phyloP scores from a whole-genome alignment of 1,140 invertebrate species.

The Procambarus virginalis region DNA sequence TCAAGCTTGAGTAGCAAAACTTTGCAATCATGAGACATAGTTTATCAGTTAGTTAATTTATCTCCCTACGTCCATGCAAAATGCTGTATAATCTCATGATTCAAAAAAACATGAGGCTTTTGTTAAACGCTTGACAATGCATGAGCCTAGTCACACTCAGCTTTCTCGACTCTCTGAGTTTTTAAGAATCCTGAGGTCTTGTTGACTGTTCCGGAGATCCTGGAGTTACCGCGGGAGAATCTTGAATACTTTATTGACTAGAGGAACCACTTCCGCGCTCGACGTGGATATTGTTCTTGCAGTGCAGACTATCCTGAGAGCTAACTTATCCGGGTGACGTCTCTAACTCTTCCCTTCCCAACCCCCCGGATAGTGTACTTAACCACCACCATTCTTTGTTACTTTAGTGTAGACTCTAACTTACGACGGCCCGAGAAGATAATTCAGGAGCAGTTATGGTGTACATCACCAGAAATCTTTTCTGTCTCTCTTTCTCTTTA shows the following conservation, averaged over 20 bases:
- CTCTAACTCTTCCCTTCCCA: background rate
- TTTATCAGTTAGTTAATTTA: too few relatives aligned
- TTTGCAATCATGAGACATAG: too few relatives aligned
- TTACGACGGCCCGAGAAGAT: background rate
- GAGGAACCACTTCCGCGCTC: background rate
- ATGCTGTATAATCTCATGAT: too few relatives aligned
- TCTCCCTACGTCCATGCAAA: too few relatives aligned
- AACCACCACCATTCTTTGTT: background rate
- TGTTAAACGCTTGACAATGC: too few relatives aligned
- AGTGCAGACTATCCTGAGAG: background rate
- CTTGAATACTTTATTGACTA: background rate
- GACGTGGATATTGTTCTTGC: background rate
- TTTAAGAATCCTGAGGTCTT: too few relatives aligned
- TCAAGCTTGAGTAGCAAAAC: too few relatives aligned
- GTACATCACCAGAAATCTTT: background rate
- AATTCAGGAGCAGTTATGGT: background rate
- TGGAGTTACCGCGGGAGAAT: too few relatives aligned
- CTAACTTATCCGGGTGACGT: background rate
- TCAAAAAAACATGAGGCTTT: too few relatives aligned
- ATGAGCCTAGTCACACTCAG: too few relatives aligned
- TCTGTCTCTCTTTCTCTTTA: background rate
- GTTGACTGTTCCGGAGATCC: too few relatives aligned
- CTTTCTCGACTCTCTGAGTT: too few relatives aligned
- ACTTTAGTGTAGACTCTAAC: background rate
- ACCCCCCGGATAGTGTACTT: background rate